Percentiles rank a stretch among this genome's conserved stretches.
These are phyloP conservation scores for Oncorhynchus keta DNA, from an alignment of 2,113 vertebrate species.

Conservation along the genomic window DNA sequence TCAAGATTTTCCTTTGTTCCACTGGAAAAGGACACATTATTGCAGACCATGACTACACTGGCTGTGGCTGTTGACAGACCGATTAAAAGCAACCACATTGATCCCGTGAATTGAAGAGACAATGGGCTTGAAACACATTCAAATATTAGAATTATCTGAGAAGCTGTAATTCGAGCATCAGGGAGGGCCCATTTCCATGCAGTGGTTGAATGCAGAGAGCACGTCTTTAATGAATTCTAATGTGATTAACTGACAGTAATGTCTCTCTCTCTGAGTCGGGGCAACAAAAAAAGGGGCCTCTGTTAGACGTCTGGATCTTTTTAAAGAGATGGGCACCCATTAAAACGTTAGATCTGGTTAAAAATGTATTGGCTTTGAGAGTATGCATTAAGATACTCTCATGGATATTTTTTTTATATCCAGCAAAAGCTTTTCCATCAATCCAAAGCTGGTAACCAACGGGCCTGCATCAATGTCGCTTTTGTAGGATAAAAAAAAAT, in stretches of 20 bases:
- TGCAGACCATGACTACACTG: constrained; percentile 22
- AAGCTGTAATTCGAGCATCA: constrained; percentile 43
- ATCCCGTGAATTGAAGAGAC: constrained; percentile 34
- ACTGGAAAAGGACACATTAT: constrained; percentile 43
- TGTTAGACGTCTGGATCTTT: constrained; percentile 12
- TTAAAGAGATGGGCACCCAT: background rate
- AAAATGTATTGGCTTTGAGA: constrained; percentile 14
- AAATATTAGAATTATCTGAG: constrained; percentile 50
- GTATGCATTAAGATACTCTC: background rate
- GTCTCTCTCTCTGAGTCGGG: constrained; percentile 29
- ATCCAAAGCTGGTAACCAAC: background rate
- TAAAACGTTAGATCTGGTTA: background rate
- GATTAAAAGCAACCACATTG: constrained; percentile 39
- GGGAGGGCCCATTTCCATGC: constrained; percentile 30
- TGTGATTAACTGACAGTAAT: constrained; percentile 49
- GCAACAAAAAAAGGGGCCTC: constrained; percentile 26
- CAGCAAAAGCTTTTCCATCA: background rate
- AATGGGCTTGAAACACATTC: constrained; percentile 50
- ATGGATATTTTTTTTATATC: background rate
- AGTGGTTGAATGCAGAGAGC: constrained; percentile 25
- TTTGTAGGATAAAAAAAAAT: background rate
- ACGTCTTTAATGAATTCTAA: constrained; percentile 53
- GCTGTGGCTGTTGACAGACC: constrained; percentile 30
- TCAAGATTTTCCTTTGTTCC: constrained; percentile 37
- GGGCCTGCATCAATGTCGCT: background rate